phyloP scores from a whole-genome alignment of 2,797 vertebrate species.

The Harpagifer antarcticus region DNA sequence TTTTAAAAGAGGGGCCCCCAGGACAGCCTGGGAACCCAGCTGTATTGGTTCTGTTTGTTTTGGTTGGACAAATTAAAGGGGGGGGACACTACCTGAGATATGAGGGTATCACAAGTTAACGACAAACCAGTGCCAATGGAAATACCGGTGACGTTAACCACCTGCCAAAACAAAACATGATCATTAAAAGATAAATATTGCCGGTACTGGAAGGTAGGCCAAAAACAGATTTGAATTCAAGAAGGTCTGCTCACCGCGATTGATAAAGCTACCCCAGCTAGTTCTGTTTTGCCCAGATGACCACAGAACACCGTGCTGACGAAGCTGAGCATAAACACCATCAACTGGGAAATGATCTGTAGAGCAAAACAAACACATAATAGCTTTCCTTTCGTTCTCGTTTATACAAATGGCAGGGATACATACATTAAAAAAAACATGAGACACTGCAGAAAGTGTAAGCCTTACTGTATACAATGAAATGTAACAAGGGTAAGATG shows the following conservation, averaged over 20 bases:
- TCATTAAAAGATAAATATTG: neutral
- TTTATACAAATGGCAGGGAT: neutral
- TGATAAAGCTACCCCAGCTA: slow-evolving; percentile 87
- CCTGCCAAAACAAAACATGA: slow-evolving; percentile 72
- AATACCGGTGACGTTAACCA: slow-evolving; percentile 90
- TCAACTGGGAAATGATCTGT: slow-evolving; percentile 88
- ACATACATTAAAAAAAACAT: neutral
- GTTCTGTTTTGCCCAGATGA: slow-evolving; percentile 89
- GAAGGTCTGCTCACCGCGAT: slow-evolving; percentile 81
- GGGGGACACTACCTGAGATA: slow-evolving; percentile 88
- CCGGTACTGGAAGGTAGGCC: neutral
- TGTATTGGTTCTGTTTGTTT: slow-evolving; percentile 7
- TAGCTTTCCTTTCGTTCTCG: neutral
- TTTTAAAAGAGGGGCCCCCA: slow-evolving; percentile 30
- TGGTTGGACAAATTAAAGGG: slow-evolving; percentile 36
- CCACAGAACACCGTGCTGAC: slow-evolving; percentile 93
- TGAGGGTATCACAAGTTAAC: slow-evolving; percentile 91
- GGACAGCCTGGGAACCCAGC: slow-evolving; percentile 53
- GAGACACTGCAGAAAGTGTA: neutral
- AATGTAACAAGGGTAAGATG: no score
- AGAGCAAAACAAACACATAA: slow-evolving; percentile 13
- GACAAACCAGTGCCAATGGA: slow-evolving; percentile 89
- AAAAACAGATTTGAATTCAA: neutral
- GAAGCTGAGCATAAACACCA: slow-evolving; percentile 87
- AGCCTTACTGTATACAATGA: neutral